Conservation (phyloP, 2,888 invertebrate species). For the Caenorhabditis panamensis region DNA sequence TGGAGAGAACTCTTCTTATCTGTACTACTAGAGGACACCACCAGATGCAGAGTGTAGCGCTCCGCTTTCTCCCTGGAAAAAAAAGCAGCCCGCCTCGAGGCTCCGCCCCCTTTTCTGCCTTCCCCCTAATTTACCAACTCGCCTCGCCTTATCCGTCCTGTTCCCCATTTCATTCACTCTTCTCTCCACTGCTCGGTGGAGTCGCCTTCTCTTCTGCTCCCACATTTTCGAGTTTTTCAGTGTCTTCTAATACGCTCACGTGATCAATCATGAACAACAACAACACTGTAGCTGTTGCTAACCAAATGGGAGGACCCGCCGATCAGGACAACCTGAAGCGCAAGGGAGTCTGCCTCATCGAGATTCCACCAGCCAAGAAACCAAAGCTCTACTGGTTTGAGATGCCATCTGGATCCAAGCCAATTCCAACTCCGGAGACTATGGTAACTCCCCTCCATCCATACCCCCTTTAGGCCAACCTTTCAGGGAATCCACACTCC, state of each 20-base stretch:
- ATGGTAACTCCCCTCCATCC: slow-evolving; percentile 29
- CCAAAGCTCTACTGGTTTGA: neutral
- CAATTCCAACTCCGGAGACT: slow-evolving; percentile 22
- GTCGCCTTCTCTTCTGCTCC: neutral
- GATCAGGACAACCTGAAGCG: slow-evolving; percentile 14
- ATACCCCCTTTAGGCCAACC: too few species aligned
- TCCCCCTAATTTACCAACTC: neutral
- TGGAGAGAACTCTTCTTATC: slow-evolving; percentile 5
- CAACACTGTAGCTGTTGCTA: neutral
- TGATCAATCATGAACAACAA: neutral
- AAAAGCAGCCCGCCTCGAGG: neutral
- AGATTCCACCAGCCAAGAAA: neutral
- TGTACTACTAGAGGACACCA: neutral
- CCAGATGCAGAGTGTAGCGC: neutral
- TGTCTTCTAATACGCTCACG: neutral
- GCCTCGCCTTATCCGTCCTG: slow-evolving; percentile 1
- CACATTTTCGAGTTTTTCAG: neutral
- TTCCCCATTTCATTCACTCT: neutral
- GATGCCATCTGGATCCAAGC: neutral
- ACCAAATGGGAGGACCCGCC: neutral
- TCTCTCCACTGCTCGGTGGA: neutral
- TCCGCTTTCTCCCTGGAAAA: slow-evolving; percentile 1
- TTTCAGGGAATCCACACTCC: slow-evolving; percentile 33
- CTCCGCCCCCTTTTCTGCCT: neutral
- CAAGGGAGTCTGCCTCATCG: neutral